Evolutionary conservation across 1,140 invertebrate species (phyloP).

Genomic region (Diuraphis noxia): DNA sequence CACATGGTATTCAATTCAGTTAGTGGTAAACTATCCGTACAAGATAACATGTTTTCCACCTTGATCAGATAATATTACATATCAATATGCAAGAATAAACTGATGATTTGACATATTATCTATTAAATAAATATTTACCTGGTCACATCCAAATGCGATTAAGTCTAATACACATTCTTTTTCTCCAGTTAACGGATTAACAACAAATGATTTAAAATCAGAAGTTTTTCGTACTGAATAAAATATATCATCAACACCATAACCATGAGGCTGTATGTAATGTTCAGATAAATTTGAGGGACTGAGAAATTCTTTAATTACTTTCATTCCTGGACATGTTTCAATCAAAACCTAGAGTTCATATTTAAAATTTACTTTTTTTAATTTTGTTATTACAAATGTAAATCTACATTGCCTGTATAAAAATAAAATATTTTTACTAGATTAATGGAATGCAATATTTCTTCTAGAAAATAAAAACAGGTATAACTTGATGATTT

Average conservation of each 20-base stretch:
- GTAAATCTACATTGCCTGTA: not conserved
- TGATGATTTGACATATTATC: not conserved
- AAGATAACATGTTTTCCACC: slow-evolving; percentile 17
- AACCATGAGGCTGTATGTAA: slow-evolving; percentile 64
- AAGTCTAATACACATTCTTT: slow-evolving; percentile 72
- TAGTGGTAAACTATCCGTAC: slow-evolving; percentile 56
- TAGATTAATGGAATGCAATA: slow-evolving; percentile 72
- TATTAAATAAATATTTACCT: slow-evolving; percentile 49
- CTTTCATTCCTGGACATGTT: slow-evolving; percentile 70
- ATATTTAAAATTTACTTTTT: slow-evolving; percentile 24
- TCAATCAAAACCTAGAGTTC: slow-evolving; percentile 63
- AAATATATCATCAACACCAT: slow-evolving; percentile 68
- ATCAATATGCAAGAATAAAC: not conserved
- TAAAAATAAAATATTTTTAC: slow-evolving; percentile 59
- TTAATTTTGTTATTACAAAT: not conserved
- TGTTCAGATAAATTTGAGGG: slow-evolving; percentile 66
- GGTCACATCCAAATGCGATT: slow-evolving; percentile 67
- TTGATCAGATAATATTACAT: not conserved
- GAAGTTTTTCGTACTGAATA: slow-evolving; percentile 64
- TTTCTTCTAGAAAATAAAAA: slow-evolving; percentile 77
- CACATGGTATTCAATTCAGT: slow-evolving; percentile 61
- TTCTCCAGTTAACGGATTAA: slow-evolving; percentile 66
- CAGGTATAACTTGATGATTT: slow-evolving; percentile 64
- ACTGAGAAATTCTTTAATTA: slow-evolving; percentile 71
- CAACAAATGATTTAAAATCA: slow-evolving; percentile 62